These are phyloP conservation scores for Lycocorax pyrrhopterus DNA, from an alignment of 2,113 vertebrate genomes.

Conservation along the genomic window DNA sequence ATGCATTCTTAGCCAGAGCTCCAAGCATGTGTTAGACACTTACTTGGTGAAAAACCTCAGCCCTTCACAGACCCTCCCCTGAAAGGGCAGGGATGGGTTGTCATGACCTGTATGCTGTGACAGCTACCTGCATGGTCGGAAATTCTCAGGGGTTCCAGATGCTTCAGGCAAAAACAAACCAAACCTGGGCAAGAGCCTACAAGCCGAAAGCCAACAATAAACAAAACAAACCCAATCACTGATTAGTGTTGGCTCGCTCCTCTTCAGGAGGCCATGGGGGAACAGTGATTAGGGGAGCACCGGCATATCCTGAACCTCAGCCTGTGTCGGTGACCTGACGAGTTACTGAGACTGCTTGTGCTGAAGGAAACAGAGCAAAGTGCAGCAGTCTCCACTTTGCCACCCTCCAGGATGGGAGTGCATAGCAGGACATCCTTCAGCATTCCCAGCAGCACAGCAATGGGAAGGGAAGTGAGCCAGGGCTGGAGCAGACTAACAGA, in stretches of 20 bases:
- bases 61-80: neutral
- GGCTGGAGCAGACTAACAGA: neutral
- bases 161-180: neutral
- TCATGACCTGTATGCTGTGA: neutral
- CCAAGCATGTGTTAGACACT: neutral
- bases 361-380: neutral
- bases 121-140: neutral
- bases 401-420: neutral
- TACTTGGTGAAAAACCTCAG: neutral
- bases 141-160: neutral
- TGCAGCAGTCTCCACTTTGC: neutral
- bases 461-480: conserved; percentile 58
- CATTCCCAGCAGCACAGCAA: neutral
- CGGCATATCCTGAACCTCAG: neutral
- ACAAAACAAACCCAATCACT: neutral
- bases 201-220: neutral
- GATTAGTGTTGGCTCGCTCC: neutral
- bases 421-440: neutral
- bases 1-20: neutral
- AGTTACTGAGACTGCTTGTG: neutral
- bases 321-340: accelerated
- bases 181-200: neutral
- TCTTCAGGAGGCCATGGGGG: neutral
- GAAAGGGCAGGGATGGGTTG: neutral
- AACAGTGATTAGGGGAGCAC: neutral